phyloP scores from a whole-genome alignment of 2,113 vertebrate genomes.

The Pterocles gutturalis region DNA sequence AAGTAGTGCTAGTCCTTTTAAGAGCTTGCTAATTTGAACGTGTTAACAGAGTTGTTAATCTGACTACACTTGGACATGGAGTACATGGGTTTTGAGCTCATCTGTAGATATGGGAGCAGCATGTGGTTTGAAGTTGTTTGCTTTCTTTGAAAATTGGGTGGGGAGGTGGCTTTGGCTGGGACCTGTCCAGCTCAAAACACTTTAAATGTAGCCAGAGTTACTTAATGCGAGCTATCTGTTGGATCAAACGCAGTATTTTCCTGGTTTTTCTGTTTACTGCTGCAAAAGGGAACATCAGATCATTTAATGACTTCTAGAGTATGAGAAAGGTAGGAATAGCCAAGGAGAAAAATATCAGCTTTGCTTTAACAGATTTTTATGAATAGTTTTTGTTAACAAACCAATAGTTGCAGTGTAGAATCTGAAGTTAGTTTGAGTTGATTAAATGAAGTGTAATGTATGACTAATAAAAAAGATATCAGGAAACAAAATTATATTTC shows the following conservation, averaged over 20 bases:
- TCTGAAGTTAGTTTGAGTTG: not conserved
- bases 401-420: not conserved
- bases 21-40: not conserved
- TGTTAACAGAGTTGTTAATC: not conserved
- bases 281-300: not conserved
- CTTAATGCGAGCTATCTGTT: not conserved
- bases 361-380: not conserved
- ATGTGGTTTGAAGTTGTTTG: not conserved
- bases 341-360: not conserved
- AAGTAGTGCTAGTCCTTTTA: not conserved
- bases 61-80: not conserved
- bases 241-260: not conserved
- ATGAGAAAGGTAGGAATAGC: not conserved
- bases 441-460: not conserved
- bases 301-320: not conserved
- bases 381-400: not conserved
- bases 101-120: not conserved
- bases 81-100: not conserved
- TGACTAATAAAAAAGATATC: not conserved
- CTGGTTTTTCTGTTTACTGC: not conserved
- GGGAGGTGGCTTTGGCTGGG: not conserved
- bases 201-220: not conserved
- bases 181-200: not conserved
- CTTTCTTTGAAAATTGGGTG: not conserved
- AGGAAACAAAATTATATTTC: not conserved